Conservation (phyloP, 2,888 invertebrate genomes). For the Congeria kusceri region DNA sequence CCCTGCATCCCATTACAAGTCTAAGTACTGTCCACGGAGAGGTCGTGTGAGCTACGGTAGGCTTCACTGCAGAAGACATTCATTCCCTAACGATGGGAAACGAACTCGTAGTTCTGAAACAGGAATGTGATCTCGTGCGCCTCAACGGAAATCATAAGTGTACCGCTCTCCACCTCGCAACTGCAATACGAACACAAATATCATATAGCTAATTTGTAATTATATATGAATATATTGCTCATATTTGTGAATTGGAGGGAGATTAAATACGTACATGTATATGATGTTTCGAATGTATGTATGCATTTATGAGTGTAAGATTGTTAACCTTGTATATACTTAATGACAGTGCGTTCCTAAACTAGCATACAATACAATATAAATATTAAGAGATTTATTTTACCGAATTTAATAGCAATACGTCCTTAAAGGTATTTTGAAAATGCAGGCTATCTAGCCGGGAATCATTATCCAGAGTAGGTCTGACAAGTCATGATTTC, state of each 20-base stretch:
- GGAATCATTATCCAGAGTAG: background rate
- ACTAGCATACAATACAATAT: no score
- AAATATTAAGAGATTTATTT: no score
- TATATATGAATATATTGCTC: no score
- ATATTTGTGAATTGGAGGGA: no score
- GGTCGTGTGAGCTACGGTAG: background rate
- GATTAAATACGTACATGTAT: no score
- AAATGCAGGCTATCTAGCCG: background rate
- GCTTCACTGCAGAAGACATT: background rate
- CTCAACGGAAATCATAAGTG: background rate
- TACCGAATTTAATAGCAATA: no score
- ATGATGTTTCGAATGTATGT: no score
- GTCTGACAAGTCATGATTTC: background rate
- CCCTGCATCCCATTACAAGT: background rate
- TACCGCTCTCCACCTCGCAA: background rate
- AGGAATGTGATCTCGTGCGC: conserved; percentile 1
- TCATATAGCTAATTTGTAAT: no score
- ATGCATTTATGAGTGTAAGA: no score
- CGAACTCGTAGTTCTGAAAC: background rate
- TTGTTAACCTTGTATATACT: no score
- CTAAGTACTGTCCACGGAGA: background rate
- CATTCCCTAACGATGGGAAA: background rate
- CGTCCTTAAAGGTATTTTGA: background rate
- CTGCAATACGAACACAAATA: background rate
- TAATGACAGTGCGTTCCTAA: no score